Evolutionary conservation across 2,888 invertebrate genomes (phyloP).

Genomic region (Dicyrtomina minuta): DNA sequence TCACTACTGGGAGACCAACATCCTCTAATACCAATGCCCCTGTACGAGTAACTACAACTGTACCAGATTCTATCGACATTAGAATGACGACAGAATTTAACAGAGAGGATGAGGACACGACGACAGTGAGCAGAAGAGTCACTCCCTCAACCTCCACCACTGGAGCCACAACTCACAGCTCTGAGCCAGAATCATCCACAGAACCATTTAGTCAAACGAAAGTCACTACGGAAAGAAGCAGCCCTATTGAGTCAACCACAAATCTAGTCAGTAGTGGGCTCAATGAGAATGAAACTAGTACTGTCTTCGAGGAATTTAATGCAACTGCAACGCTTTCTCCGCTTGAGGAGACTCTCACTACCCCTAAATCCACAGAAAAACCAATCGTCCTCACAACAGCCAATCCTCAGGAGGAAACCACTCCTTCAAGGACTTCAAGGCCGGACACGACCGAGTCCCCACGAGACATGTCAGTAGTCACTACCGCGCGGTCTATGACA

Average conservation of each 20-base stretch:
- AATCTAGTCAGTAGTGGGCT: constrained; percentile 1
- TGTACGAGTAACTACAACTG: too few species aligned
- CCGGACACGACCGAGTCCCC: neutral
- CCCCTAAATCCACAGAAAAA: neutral
- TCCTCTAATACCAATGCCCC: neutral
- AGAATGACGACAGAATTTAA: too few species aligned
- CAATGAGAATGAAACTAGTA: neutral
- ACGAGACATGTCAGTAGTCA: neutral
- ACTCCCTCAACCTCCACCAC: neutral
- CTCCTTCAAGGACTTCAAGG: neutral
- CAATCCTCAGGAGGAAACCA: neutral
- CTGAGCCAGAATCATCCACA: neutral
- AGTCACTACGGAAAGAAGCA: constrained; percentile 7
- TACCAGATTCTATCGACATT: too few species aligned
- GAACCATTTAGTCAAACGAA: neutral
- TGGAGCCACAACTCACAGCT: neutral
- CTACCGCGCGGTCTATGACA: neutral
- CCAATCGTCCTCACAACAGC: neutral
- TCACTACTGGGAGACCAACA: neutral
- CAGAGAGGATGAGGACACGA: too few species aligned
- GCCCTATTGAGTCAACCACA: constrained; percentile 1
- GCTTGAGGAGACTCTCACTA: constrained; percentile 13
- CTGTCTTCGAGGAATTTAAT: neutral
- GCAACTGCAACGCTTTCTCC: too few species aligned
- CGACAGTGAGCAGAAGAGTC: too few species aligned